These are phyloP conservation scores for Andricus curvator DNA, from an alignment of 2,888 invertebrate species.

Conservation along the genomic window DNA sequence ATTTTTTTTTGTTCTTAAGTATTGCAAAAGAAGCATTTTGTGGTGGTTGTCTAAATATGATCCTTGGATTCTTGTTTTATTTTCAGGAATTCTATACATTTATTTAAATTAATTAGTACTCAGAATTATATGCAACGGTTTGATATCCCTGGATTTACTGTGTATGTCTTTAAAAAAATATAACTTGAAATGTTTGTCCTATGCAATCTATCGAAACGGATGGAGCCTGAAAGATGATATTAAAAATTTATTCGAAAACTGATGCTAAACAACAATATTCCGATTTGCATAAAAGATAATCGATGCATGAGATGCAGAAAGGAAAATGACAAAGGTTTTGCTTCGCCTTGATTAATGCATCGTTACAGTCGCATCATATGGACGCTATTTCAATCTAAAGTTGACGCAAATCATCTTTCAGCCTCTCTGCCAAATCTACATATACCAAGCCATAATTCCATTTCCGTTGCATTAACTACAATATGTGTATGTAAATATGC, in stretches of 20 bases:
- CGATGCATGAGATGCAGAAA: background rate
- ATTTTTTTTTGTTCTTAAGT: no score
- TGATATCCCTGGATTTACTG: no score
- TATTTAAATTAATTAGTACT: no score
- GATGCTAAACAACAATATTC: background rate
- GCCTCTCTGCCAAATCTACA: conserved; percentile 35
- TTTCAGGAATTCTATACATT: no score
- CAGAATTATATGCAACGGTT: no score
- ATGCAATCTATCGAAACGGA: background rate
- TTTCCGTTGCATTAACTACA: conserved; percentile 53
- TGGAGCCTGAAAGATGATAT: background rate
- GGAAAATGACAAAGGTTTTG: background rate
- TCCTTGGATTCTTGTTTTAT: no score
- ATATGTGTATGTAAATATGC: conserved; percentile 55
- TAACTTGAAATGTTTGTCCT: background rate
- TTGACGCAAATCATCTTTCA: conserved; percentile 44
- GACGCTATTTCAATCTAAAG: conserved; percentile 22
- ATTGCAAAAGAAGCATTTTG: no score
- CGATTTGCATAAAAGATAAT: background rate
- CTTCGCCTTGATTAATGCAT: background rate
- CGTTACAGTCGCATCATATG: background rate
- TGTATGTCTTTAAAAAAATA: background rate
- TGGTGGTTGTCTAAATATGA: no score
- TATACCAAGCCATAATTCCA: conserved; percentile 18
- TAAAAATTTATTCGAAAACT: no score